These are phyloP conservation scores for Ceratoteleas bidentatus DNA, from an alignment of 1,140 invertebrate species.

Conservation along the genomic window DNA sequence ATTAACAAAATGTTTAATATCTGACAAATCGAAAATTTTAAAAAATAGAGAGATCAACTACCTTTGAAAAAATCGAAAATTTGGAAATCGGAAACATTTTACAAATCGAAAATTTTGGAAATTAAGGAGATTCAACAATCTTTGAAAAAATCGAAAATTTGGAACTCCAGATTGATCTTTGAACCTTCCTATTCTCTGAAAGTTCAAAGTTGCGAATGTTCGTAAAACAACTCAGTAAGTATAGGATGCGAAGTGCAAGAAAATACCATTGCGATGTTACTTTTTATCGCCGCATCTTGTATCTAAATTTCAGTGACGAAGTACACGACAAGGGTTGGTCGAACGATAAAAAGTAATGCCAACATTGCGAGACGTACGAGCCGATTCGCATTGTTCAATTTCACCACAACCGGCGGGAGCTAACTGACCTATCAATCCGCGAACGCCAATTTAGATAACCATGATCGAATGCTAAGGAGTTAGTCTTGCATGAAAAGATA, in stretches of 20 bases:
- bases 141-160: too few species aligned
- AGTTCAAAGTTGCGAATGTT: too few species aligned
- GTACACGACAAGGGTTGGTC: constrained; percentile 13
- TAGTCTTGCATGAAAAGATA: constrained; percentile 30
- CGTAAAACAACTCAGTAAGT: not conserved
- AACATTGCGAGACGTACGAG: constrained; percentile 24
- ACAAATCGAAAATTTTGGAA: too few species aligned
- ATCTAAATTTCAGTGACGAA: constrained; percentile 25
- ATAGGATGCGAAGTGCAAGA: constrained; percentile 17
- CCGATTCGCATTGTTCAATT: constrained; percentile 42
- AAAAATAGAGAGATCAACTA: too few species aligned
- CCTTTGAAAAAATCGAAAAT: too few species aligned
- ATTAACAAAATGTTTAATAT: too few species aligned
- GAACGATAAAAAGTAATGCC: constrained; percentile 25
- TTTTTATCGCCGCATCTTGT: constrained; percentile 28
- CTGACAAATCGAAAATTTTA: too few species aligned
- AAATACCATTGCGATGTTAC: constrained; percentile 21
- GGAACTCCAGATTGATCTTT: too few species aligned
- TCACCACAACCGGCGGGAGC: constrained; percentile 13
- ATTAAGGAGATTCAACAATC: too few species aligned
- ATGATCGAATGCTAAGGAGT: constrained; percentile 17
- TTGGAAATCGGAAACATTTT: too few species aligned
- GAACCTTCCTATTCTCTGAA: too few species aligned
- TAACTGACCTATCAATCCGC: constrained; percentile 40
- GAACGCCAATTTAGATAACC: constrained; percentile 34